phyloP scores from a whole-genome alignment of 2,113 vertebrate genomes.

The Petrocephalus zakoni region DNA sequence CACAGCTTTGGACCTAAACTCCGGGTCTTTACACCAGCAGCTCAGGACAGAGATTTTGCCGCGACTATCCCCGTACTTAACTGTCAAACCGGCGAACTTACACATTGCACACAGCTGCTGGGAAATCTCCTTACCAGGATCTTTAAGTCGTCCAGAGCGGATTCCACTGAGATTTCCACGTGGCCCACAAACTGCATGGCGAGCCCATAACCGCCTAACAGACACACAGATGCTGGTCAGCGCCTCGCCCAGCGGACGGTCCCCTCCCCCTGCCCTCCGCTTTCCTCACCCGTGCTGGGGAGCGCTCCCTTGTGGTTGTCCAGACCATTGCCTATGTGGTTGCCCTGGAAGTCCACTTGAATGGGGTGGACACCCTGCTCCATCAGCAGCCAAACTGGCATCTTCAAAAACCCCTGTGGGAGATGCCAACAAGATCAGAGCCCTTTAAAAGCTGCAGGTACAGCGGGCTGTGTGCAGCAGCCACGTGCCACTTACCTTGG shows the following conservation, averaged over 20 bases:
- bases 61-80: neutral
- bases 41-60: neutral
- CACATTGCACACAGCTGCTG: neutral
- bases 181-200: slow-evolving; percentile 64
- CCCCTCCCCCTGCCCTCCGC: neutral
- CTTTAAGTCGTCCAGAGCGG: slow-evolving; percentile 76
- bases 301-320: slow-evolving; percentile 35
- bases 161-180: slow-evolving; percentile 77
- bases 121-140: slow-evolving; percentile 67
- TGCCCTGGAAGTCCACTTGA: slow-evolving; percentile 25
- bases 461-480: neutral
- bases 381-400: slow-evolving; percentile 72
- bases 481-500: slow-evolving; percentile 57
- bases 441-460: neutral
- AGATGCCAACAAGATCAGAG: neutral
- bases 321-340: slow-evolving; percentile 39
- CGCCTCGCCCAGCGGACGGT: neutral
- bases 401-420: slow-evolving; percentile 75
- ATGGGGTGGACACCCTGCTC: slow-evolving; percentile 23
- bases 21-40: neutral
- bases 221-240: neutral
- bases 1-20: neutral
- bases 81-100: neutral
- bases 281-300: slow-evolving; percentile 44
- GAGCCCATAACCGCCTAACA: slow-evolving; percentile 38